A percentile compares a stretch with the other conserved stretches of the same genome.
Evolutionary conservation across 2,113 vertebrate species (phyloP).

Genomic region (Emydura subglobosa): DNA sequence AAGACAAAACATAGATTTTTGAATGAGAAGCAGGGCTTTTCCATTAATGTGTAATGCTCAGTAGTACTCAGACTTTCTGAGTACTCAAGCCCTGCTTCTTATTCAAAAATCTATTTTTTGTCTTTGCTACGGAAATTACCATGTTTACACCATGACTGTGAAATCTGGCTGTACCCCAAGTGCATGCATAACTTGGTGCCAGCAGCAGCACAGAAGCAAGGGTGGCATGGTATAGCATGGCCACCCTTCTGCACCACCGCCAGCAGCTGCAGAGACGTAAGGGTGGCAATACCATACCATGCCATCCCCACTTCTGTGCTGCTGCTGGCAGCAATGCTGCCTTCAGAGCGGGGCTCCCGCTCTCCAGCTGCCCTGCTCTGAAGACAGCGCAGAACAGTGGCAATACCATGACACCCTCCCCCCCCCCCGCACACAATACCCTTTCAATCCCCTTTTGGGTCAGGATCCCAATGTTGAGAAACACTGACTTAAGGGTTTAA

Average conservation of each 20-base stretch:
- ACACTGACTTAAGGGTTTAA: background rate
- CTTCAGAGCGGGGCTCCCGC: no score
- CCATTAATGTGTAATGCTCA: background rate
- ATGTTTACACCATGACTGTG: background rate
- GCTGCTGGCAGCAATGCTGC: no score
- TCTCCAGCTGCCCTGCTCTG: no score
- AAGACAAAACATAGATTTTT: background rate
- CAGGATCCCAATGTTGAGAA: background rate
- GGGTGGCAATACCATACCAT: background rate
- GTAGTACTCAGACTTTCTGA: no score
- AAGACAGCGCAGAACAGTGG: no score
- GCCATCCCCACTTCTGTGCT: no score
- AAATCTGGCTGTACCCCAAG: background rate
- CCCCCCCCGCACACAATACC: background rate
- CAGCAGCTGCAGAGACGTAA: background rate
- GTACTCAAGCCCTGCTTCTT: background rate
- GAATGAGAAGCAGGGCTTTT: background rate
- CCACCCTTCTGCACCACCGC: background rate
- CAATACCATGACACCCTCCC: background rate
- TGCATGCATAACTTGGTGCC: background rate
- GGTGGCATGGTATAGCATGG: background rate
- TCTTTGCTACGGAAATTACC: background rate
- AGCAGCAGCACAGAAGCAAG: background rate
- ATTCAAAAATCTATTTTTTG: background rate
- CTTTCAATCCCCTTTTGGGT: background rate